Evolutionary conservation across 2,888 invertebrate genomes (phyloP).

Genomic region (Eremobia ochroleuca): DNA sequence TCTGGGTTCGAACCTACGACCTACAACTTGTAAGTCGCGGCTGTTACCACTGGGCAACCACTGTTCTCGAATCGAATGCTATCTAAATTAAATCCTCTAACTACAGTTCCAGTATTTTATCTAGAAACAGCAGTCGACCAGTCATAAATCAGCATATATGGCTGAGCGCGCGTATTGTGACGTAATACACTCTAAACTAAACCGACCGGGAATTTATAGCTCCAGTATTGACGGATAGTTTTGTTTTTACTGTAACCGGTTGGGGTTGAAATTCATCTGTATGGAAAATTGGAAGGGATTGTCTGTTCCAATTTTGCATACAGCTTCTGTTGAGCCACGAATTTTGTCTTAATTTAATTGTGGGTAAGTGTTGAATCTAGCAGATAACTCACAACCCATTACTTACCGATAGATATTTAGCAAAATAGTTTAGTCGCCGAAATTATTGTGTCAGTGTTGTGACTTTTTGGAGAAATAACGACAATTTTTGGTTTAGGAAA

Average conservation of each 20-base stretch:
- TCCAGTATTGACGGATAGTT: conserved; percentile 26
- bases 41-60: too few species aligned
- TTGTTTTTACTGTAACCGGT: conserved; percentile 32
- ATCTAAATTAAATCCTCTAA: conserved; percentile 4
- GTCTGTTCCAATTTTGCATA: background rate
- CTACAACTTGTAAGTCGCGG: too few species aligned
- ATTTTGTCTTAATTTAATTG: background rate
- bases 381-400: background rate
- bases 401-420: too few species aligned
- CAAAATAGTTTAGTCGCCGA: too few species aligned
- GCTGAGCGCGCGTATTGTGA: conserved; percentile 42
- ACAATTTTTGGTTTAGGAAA: too few species aligned
- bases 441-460: background rate
- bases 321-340: background rate
- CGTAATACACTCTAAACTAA: conserved; percentile 50
- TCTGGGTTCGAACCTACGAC: too few species aligned
- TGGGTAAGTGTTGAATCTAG: background rate
- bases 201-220: conserved; percentile 56
- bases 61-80: background rate
- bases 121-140: conserved; percentile 37
- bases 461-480: too few species aligned
- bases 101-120: conserved; percentile 36
- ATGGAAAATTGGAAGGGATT: background rate
- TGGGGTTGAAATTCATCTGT: conserved; percentile 20
- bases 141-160: conserved; percentile 57